Base-by-base conservation (phyloP, 2,888 invertebrate species). In the Caenorhabditis doughertyi region DNA sequence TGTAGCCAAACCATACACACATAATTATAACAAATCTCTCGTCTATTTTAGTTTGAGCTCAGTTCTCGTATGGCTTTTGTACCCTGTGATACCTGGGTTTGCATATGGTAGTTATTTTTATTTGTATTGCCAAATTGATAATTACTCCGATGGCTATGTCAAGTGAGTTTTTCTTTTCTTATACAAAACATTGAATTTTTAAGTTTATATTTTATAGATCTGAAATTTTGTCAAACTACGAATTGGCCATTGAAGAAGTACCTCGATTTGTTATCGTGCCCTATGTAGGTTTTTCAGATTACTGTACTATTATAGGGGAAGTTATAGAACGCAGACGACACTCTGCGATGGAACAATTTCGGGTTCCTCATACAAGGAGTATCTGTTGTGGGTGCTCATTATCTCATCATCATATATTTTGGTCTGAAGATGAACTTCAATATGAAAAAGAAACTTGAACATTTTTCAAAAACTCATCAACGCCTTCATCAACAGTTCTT, bases 401-500 rank as follows among this genome's bases (percentile, higher is more conserved):
- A 73, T 47, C 42, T 64, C 3, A 32, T 64, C 1, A 55, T 73
- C n/a, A 42, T 64, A 7, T 64, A 47, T 13, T 73, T 64, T n/a
- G 51, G 55, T 0, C 32, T 73, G 11, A 60, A 64, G 47, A 73
- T 64, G 44, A n/a, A 64, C 21, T 29, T 55, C 13, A 32, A 64
- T 25, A 73, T 73, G 73, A 64, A 56, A 29, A 39, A 55, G 47
- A 73, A 55, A 18, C 32, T 73, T 18, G 64, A 73, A 21, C 47
- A 27, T 25, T 11, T 8, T 13, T 64, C 64, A 5, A 49, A 23
- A 8, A 44, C 64, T 47, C 32, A 73, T 42, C 29, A 25, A 29
- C 44, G 55, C 13, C 64, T 73, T 55, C 73, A 73, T 32, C 27
- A 39, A 1, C 73, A 73, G 23, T 56, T 73, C 13, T 73, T 73